phyloP scores from a whole-genome alignment of 2,113 vertebrate species.

The Aspiorhynchus laticeps region DNA sequence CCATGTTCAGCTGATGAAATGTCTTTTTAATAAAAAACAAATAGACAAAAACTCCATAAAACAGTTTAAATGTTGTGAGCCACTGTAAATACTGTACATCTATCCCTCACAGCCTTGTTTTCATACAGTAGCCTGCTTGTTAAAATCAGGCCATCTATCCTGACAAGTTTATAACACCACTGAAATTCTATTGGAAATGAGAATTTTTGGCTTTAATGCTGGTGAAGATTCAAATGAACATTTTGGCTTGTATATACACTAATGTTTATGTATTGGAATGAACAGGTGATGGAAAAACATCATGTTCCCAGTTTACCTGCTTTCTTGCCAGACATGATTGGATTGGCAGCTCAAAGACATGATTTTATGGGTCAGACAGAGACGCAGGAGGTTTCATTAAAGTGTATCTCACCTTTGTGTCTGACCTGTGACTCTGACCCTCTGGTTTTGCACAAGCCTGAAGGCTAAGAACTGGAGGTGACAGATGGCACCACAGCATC shows the following conservation, averaged over 20 bases:
- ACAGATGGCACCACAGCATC: background rate
- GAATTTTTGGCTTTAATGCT: background rate
- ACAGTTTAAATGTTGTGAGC: too few species aligned
- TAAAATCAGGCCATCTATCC: background rate
- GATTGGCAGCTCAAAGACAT: conserved; percentile 38
- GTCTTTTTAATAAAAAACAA: too few species aligned
- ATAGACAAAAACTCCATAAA: too few species aligned
- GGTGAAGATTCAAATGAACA: background rate
- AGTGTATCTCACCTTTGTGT: conserved; percentile 15
- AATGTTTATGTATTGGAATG: conserved; percentile 5
- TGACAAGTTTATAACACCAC: background rate
- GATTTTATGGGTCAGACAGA: conserved; percentile 33
- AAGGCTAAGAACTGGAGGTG: conserved; percentile 27
- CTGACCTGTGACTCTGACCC: conserved; percentile 25
- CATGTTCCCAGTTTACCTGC: background rate
- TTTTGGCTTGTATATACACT: background rate
- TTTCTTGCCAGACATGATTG: conserved; percentile 21
- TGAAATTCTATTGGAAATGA: background rate
- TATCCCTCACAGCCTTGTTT: background rate
- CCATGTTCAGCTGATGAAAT: too few species aligned
- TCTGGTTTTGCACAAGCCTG: conserved; percentile 26
- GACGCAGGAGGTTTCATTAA: conserved; percentile 37
- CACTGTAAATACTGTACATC: too few species aligned
- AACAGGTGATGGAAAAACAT: background rate
- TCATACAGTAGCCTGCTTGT: too few species aligned